A percentile compares a stretch with the other conserved stretches of the same genome.
Conservation (phyloP, 2,888 invertebrate species). For the Sepiola atlantica region DNA sequence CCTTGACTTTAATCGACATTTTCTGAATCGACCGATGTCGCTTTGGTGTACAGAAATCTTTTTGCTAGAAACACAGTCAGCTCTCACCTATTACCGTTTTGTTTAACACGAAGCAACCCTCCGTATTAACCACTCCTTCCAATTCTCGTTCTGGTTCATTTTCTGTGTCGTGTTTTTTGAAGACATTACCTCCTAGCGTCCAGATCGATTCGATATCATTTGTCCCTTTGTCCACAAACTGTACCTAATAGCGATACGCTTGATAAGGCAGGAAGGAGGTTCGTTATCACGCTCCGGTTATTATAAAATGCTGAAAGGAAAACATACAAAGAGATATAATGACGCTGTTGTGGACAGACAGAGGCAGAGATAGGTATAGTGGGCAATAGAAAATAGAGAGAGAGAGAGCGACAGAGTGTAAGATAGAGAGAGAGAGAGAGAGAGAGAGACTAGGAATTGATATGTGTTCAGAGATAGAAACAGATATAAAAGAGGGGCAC, state of each 20-base stretch:
- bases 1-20: background rate
- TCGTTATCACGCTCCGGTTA: background rate
- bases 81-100: background rate
- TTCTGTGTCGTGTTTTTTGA: background rate
- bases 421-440: background rate
- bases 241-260: constrained; percentile 21
- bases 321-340: background rate
- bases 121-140: background rate
- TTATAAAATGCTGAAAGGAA: background rate
- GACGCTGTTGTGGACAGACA: background rate
- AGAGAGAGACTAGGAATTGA: background rate
- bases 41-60: background rate
- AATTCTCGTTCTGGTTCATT: background rate
- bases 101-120: background rate
- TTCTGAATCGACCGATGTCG: background rate
- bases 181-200: background rate
- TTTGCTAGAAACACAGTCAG: background rate
- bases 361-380: background rate
- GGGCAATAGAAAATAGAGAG: background rate
- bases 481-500: background rate
- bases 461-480: background rate
- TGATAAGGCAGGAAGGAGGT: background rate
- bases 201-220: background rate
- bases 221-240: constrained; percentile 5
- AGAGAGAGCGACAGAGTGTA: too few relatives aligned